Evolutionary conservation across 2,113 vertebrate species (phyloP).

Genomic region (Probosciger aterrimus): DNA sequence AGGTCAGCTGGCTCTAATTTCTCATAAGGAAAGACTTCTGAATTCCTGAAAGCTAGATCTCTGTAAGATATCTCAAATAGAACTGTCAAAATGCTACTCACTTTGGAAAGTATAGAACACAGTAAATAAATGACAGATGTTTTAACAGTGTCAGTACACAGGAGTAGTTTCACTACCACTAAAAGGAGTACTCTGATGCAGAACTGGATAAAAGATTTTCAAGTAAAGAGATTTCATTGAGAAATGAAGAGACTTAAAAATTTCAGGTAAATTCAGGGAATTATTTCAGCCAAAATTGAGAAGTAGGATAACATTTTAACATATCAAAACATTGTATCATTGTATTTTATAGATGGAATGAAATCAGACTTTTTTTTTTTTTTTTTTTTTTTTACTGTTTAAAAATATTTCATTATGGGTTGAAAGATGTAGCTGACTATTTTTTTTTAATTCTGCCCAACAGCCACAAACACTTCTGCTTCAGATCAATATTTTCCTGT

Average conservation of each 20-base stretch:
- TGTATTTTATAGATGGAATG: background rate
- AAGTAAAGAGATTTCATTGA: background rate
- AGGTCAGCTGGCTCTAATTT: background rate
- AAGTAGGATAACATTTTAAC: background rate
- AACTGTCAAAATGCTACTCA: background rate
- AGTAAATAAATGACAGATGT: background rate
- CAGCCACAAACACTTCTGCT: background rate
- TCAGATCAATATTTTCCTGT: background rate
- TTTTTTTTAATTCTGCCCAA: background rate
- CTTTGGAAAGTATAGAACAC: background rate
- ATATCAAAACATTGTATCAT: background rate
- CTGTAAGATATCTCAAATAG: background rate
- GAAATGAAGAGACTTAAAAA: background rate
- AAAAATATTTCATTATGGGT: background rate
- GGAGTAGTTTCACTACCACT: background rate
- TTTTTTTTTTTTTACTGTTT: background rate
- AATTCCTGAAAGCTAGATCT: background rate
- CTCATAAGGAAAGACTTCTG: background rate
- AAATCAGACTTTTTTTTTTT: no score
- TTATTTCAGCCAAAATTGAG: background rate
- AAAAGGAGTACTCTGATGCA: background rate
- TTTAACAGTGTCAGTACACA: background rate
- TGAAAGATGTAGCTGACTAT: background rate
- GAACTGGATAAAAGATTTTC: background rate
- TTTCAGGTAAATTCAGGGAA: background rate